phyloP scores from a whole-genome alignment of 2,888 invertebrate genomes.

The Spialia ferax region DNA sequence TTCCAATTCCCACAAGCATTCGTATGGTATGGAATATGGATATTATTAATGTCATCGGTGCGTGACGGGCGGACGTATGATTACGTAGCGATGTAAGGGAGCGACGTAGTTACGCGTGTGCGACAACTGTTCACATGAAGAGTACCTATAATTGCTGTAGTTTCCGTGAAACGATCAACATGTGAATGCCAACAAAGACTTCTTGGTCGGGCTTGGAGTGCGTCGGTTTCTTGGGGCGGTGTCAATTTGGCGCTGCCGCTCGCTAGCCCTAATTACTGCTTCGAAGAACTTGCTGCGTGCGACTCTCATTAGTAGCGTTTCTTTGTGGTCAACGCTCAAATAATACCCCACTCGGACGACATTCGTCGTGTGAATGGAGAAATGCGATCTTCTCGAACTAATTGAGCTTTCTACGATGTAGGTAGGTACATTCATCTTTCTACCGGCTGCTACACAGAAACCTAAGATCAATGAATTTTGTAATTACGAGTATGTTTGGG shows the following conservation, averaged over 20 bases:
- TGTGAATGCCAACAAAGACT: slow-evolving; percentile 40
- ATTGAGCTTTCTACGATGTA: slow-evolving; percentile 9
- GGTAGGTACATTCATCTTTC: not conserved
- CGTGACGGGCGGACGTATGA: slow-evolving; percentile 61
- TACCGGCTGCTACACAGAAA: not conserved
- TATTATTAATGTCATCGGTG: slow-evolving; percentile 71
- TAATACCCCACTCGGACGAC: slow-evolving; percentile 32
- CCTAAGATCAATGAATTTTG: not conserved
- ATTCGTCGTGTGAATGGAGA: slow-evolving; percentile 34
- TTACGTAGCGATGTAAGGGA: slow-evolving; percentile 33
- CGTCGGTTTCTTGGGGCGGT: slow-evolving; percentile 52
- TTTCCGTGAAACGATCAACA: slow-evolving; percentile 54
- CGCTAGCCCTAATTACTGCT: slow-evolving; percentile 61
- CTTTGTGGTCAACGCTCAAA: slow-evolving; percentile 37
- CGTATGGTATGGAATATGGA: no score
- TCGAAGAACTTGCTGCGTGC: slow-evolving; percentile 54
- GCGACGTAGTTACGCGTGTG: slow-evolving; percentile 48
- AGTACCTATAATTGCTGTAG: slow-evolving; percentile 63
- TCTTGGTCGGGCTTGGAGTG: slow-evolving; percentile 39
- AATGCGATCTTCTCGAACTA: slow-evolving; percentile 21
- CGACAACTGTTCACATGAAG: slow-evolving; percentile 68
- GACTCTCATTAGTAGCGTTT: slow-evolving; percentile 35
- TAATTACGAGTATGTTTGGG: no score
- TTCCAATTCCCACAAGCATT: slow-evolving; percentile 64
- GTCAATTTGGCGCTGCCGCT: slow-evolving; percentile 55